These are phyloP conservation scores for Fabriciana adippe DNA, from an alignment of 2,888 invertebrate species.

Conservation along the genomic window DNA sequence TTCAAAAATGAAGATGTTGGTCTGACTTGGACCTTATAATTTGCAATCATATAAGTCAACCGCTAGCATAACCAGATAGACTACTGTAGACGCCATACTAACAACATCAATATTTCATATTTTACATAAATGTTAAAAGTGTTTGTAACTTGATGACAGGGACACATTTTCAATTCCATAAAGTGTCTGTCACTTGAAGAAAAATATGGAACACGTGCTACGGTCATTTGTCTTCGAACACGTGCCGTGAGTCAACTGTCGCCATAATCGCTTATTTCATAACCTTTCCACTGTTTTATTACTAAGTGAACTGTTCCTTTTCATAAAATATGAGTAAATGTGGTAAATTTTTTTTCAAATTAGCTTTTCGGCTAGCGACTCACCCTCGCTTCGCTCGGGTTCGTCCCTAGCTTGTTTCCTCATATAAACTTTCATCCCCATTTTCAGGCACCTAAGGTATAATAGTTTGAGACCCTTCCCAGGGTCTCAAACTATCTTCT, in stretches of 20 bases:
- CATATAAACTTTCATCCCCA: too few species aligned
- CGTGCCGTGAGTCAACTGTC: conserved; percentile 57
- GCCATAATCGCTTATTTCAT: conserved; percentile 43
- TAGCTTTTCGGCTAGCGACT: too few species aligned
- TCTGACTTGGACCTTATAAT: too few species aligned
- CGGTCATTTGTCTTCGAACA: conserved; percentile 43
- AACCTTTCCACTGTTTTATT: conserved; percentile 23
- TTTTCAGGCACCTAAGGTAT: too few species aligned
- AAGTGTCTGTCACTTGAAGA: conserved; percentile 37
- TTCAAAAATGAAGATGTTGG: too few species aligned
- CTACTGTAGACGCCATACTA: background rate
- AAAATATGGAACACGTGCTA: conserved; percentile 39
- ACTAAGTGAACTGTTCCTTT: conserved; percentile 13
- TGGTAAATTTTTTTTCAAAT: background rate
- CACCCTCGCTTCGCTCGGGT: too few species aligned
- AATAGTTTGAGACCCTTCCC: too few species aligned
- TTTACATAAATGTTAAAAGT: conserved; percentile 11
- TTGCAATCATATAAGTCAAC: background rate
- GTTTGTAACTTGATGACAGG: conserved; percentile 13
- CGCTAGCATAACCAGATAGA: background rate
- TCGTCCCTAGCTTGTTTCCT: too few species aligned
- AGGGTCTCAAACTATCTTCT: too few species aligned
- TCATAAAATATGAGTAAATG: conserved; percentile 6
- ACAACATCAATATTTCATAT: background rate
- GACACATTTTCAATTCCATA: conserved; percentile 38